phyloP scores from a whole-genome alignment of 2,797 vertebrate genomes.

The Hybognathus amarus region DNA sequence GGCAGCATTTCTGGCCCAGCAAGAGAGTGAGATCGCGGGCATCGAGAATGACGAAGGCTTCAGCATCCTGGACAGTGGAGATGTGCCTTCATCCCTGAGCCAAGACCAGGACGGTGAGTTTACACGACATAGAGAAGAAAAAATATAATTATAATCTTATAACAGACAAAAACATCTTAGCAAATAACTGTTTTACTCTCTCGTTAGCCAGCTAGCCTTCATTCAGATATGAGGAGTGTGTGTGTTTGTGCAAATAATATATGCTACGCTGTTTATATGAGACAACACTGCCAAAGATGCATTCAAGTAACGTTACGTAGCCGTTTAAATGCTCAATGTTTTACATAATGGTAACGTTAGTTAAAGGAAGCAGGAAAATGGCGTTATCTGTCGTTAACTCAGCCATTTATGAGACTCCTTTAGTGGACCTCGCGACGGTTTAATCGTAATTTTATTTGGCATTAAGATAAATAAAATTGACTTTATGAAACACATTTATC shows the following conservation, averaged over 20 bases:
- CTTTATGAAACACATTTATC: not conserved
- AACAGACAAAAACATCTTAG: not conserved
- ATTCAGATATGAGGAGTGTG: not conserved
- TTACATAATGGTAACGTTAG: not conserved
- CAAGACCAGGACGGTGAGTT: conserved; percentile 59
- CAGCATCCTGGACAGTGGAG: conserved; percentile 91
- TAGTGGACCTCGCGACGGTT: not conserved
- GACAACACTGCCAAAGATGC: not conserved
- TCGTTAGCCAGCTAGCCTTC: conserved; percentile 24
- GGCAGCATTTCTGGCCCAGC: conserved; percentile 92
- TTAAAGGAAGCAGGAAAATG: conserved; percentile 16
- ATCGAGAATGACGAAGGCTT: conserved; percentile 95
- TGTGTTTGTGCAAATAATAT: not conserved
- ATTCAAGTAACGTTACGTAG: not conserved
- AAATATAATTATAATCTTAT: not conserved
- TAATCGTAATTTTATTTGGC: not conserved
- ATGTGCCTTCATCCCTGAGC: conserved; percentile 80
- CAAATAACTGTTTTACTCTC: not conserved
- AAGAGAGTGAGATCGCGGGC: conserved; percentile 93
- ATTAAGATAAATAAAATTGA: not conserved
- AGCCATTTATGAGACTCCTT: not conserved
- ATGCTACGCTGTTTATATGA: too few relatives aligned
- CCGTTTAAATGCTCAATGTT: not conserved
- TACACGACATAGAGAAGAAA: conserved; percentile 5
- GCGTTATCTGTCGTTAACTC: conserved; percentile 11